phyloP scores from a whole-genome alignment of 2,113 vertebrate genomes.

The Apus apus region DNA sequence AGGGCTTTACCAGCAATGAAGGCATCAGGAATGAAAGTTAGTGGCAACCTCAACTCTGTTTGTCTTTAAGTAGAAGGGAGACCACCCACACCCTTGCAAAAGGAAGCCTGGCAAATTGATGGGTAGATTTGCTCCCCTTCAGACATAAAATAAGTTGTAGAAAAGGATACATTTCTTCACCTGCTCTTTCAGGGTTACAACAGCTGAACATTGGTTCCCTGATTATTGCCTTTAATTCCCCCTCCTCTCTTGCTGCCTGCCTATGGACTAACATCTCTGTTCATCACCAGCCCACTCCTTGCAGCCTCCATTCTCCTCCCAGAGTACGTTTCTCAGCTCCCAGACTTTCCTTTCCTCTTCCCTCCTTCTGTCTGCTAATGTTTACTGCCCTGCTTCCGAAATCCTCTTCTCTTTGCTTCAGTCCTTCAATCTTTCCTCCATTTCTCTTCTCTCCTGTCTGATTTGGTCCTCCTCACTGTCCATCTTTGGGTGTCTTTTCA shows the following conservation, averaged over 20 bases:
- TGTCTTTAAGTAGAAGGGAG: not conserved
- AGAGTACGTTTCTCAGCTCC: not conserved
- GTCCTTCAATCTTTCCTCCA: not conserved
- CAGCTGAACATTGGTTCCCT: not conserved
- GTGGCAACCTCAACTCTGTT: not conserved
- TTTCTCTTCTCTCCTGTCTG: not conserved
- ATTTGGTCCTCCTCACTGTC: not conserved
- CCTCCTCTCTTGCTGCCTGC: not conserved
- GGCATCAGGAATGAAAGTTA: rapidly evolving
- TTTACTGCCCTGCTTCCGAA: not conserved
- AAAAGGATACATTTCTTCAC: not conserved
- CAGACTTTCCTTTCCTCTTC: not conserved
- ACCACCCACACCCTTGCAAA: not conserved
- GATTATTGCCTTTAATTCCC: not conserved
- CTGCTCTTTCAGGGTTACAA: not conserved
- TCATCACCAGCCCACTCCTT: not conserved
- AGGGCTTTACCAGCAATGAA: not conserved
- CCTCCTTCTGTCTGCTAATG: not conserved
- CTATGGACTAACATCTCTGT: not conserved
- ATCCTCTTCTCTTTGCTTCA: not conserved
- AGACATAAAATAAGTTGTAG: not conserved
- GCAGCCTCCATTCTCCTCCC: not conserved
- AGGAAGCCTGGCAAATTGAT: not conserved
- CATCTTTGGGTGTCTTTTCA: not conserved
- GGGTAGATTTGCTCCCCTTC: not conserved